A percentile compares a stretch with the other conserved stretches of the same genome.
Conservation (phyloP, 2,113 vertebrate species). For the Entomyzon cyanotis region DNA sequence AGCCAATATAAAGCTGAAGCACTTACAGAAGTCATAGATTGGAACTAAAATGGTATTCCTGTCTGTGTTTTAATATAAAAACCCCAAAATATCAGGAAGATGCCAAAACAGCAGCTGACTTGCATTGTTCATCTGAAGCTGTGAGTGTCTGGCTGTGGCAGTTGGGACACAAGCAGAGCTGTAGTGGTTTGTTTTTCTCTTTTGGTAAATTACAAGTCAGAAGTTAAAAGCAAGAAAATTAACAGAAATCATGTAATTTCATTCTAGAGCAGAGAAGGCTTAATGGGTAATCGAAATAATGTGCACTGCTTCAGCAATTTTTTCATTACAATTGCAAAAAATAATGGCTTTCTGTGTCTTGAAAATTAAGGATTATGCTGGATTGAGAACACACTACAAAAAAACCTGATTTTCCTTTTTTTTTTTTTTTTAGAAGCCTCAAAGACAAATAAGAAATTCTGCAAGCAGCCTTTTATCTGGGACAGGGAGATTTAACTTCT, state of each 20-base stretch:
- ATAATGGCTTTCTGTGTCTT: background rate
- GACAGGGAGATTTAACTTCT: background rate
- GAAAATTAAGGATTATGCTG: conserved; percentile 40
- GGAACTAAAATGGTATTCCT: background rate
- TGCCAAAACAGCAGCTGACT: background rate
- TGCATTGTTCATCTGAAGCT: background rate
- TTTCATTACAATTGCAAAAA: conserved; percentile 24
- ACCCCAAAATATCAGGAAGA: background rate
- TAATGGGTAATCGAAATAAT: background rate
- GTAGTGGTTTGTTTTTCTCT: background rate
- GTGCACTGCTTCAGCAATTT: conserved; percentile 9
- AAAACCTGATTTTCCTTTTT: background rate
- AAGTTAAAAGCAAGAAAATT: conserved; percentile 22
- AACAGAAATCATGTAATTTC: background rate
- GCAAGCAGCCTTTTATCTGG: background rate
- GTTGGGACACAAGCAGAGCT: background rate
- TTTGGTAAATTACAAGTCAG: background rate
- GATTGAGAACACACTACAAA: background rate
- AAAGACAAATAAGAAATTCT: background rate
- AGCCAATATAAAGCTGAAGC: background rate
- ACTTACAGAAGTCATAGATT: background rate
- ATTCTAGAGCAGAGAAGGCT: background rate
- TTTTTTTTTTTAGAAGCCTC: background rate
- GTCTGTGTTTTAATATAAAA: background rate
- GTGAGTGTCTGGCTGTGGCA: background rate